Base-by-base conservation (phyloP, 2,113 vertebrate species). In the Pangasianodon hypophthalmus region DNA sequence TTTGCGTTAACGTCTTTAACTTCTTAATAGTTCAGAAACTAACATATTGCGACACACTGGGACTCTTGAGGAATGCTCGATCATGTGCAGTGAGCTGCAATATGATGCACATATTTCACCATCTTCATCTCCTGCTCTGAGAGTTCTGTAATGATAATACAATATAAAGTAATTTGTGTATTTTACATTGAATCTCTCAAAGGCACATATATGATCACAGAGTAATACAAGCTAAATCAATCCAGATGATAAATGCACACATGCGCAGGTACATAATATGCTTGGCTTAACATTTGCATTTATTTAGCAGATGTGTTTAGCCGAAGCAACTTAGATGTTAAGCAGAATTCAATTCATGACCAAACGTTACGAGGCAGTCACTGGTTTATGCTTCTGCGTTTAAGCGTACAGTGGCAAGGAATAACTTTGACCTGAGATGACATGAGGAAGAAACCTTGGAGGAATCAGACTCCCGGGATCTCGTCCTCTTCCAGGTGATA, bases 221-320 rank as follows among this genome's bases (percentile, higher is more conserved):
- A 62, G 83, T 44, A 64, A 64, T 62, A 44, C 58, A 85, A 67
- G 44, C 41, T n/a, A 29, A 64, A 85, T 85, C 44, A 19, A 29
- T 48, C 60, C 26, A 48, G 60, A 48, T 85, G 84, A 60, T 84
- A 84, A 84, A 62, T 60, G 19, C 19, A 50, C 6, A 3, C 14
- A 85, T 32, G 14, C 26, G 10, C 84, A 67, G 44, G 60, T n/a
- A 18, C 1, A 32, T 69, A 48, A 48, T 69, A 48, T 50, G 26
- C 24, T n/a, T 50, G 26, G 60, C 24, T 48, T n/a, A 67, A 85
- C 16, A 46, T 84, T 62, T 64, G 24, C 58, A 85, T 85, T 85
- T 48, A 85, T 85, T 48, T n/a, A 67, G 60, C 16, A 29, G 58
- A 85, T 85, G 84, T n/a, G 37, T 62, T 64, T 64, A 26, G 41